phyloP scores from a whole-genome alignment of 2,797 vertebrate species.

The Babyrousa celebensis region DNA sequence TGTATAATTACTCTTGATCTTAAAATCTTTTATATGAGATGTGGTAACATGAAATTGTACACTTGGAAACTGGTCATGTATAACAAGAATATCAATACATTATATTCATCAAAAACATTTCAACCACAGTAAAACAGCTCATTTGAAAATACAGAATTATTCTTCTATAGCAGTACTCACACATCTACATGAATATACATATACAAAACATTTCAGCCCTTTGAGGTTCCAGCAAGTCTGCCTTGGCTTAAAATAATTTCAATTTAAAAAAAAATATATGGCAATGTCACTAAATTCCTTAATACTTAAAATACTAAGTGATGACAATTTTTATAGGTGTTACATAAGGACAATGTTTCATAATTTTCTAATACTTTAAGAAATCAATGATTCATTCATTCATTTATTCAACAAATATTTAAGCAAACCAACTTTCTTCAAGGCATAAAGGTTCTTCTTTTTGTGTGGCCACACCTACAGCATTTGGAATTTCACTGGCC shows the following conservation, averaged over 20 bases:
- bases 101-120: not conserved
- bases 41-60: not conserved
- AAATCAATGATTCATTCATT: not conserved
- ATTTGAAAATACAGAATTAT: not conserved
- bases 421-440: not conserved
- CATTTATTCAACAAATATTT: not conserved
- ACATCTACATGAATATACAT: not conserved
- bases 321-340: not conserved
- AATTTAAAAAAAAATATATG: not conserved
- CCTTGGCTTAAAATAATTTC: not conserved
- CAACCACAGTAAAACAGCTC: not conserved
- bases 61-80: not conserved
- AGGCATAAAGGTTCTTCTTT: not conserved
- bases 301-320: not conserved
- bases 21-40: not conserved
- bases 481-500: too few species aligned
- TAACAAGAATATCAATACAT: not conserved
- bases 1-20: not conserved
- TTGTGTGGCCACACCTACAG: too few species aligned
- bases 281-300: not conserved
- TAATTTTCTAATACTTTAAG: not conserved
- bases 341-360: not conserved
- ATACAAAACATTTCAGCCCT: not conserved
- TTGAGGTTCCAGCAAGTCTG: not conserved
- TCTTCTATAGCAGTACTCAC: not conserved